Evolutionary conservation across 2,888 invertebrate species (phyloP).

Genomic region (Dolichomitus sp.): DNA sequence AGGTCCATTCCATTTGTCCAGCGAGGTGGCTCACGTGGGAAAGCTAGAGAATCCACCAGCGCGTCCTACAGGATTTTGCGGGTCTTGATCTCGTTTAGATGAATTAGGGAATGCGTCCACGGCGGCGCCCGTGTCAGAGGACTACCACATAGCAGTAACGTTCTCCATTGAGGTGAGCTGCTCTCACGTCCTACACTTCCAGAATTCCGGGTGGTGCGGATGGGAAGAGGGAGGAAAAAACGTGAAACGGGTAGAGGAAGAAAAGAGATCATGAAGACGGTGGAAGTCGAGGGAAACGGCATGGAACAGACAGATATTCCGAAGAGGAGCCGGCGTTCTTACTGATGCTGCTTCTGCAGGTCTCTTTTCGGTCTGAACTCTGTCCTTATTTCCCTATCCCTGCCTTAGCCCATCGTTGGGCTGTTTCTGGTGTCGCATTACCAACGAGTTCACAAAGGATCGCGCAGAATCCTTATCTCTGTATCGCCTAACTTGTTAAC

Average conservation of each 20-base stretch:
- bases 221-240: slow-evolving; percentile 58
- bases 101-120: slow-evolving; percentile 75
- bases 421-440: slow-evolving; percentile 84
- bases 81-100: slow-evolving; percentile 74
- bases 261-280: slow-evolving; percentile 47
- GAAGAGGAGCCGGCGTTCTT: slow-evolving; percentile 57
- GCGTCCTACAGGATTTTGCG: slow-evolving; percentile 58
- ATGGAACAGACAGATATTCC: slow-evolving; percentile 58
- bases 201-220: slow-evolving; percentile 47
- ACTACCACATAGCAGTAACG: slow-evolving; percentile 66
- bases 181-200: slow-evolving; percentile 49
- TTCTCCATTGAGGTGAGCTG: slow-evolving; percentile 49
- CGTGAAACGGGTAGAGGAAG: slow-evolving; percentile 33
- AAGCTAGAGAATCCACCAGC: slow-evolving; percentile 49
- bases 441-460: slow-evolving; percentile 83
- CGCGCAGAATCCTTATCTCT: slow-evolving; percentile 83
- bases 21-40: slow-evolving; percentile 66
- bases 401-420: slow-evolving; percentile 57
- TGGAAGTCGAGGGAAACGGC: slow-evolving; percentile 58
- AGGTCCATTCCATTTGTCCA: slow-evolving; percentile 17
- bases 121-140: slow-evolving; percentile 73
- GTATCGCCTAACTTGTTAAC: slow-evolving; percentile 86
- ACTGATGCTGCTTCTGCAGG: slow-evolving; percentile 53
- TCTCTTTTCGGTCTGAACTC: slow-evolving; percentile 76
- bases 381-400: slow-evolving; percentile 38